Base-by-base conservation (phyloP, 2,888 invertebrate genomes). In the Lasiommata megera region DNA sequence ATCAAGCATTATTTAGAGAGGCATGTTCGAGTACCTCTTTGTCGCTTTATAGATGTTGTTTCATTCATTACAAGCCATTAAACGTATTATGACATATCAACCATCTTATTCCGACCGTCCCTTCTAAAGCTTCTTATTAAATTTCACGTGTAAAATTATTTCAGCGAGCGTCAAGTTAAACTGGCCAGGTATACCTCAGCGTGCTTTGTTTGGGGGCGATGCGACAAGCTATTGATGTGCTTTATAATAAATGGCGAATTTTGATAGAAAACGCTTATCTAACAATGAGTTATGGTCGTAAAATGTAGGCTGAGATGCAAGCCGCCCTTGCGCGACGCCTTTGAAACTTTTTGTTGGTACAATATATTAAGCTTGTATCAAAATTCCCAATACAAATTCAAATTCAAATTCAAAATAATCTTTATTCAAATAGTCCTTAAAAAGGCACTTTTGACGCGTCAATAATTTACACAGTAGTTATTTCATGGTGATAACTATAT, bases 11-110 rank as follows among this genome's bases (percentile, higher is more conserved):
- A 85, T 82, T 84, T 85, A 88, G 84, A 85, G 80, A 84, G 82
- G 82, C 84, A 77, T 79, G 79, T 88, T 88, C 84, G 85, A 88
- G 89, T 86, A 81, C 79, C 80, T 75, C 82, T 87, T 90, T 90
- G 90, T 90, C 78, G 79, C 79, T 85, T 89, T 88, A 90, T 90
- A 81, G 89, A 88, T 90, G 90, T 90, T 88, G 88, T 86, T 77
- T 86, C 81, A 88, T 90, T 88, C 89, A 89, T 89, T 90, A 88
- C 90, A 88, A 76, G 83, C 88, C 90, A 90, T 90, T 90, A 88
- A 89, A 85, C 82, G 84, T 80, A 87, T 88, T 90, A 89, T 89
- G 82, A 83, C 69, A 69, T 73, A 68, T 69, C 77, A 73, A 79
- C 87, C 81, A 80, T 56, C 56, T 3, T 64, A 68, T 31, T 14